Evolutionary conservation across 2,113 vertebrate species (phyloP), one percentile per base, ranked within the genome.

Genomic region (Tichodroma muraria): DNA sequence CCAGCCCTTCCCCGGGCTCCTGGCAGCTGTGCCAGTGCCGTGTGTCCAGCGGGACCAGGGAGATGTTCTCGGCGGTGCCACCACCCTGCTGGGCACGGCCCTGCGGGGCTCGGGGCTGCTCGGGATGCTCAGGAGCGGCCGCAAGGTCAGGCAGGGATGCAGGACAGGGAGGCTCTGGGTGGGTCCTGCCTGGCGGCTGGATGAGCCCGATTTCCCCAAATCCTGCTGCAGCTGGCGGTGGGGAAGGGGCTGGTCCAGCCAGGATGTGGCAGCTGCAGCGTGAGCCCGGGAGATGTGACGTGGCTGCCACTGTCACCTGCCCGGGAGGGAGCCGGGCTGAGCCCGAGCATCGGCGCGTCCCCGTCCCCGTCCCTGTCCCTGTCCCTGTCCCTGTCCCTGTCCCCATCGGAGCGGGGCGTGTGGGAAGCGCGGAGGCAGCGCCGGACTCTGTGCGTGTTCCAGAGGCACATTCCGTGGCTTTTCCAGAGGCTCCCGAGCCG

Each of bases 21-120:
- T 33, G 47, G 50, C 11, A 8, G 60, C 56, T 1, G 37, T 68
- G 35, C 8, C 17, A n/a, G 37, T 0, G 4, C 0, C 0, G 2
- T 7, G 44, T 23, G 11, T 1, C 22, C 59, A 6, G 10, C 68
- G 18, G 22, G 8, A 21, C 23, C 22, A 3, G 71, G 81, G 76
- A 42, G 42, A 3, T 0, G 37, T 22, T 38, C 8, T 47, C 6
- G 7, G 0, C 0, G 78, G 35, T 52, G 61, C 56, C 82, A 2
- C 52, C 85, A 0, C 15, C 0, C 16, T 0, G 69, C 22, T 8
- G 83, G 75, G 45, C 5, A 0, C 0, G 11, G 69, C 81, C 56
- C 22, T 0, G 44, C 4, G 23, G 13, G 42, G 57, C 12, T 2
- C 27, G 4, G 68, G 50, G 64, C n/a, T 45, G 37, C 13, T 6